Base-by-base conservation (phyloP, 2,888 invertebrate species). In the Pristionchus arcanus region DNA sequence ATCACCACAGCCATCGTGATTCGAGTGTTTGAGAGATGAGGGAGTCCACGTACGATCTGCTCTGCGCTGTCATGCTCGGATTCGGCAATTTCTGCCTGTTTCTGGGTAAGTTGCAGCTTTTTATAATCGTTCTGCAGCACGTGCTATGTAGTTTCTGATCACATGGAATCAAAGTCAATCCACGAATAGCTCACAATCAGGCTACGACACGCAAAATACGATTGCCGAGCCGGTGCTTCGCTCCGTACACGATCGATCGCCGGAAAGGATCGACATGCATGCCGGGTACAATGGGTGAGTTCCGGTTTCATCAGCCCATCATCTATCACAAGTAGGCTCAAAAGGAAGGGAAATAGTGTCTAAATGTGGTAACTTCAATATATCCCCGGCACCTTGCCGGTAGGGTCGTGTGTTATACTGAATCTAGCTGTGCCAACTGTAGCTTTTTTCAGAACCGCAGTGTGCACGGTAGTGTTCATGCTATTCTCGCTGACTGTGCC, bases 1-100 rank as follows among this genome's bases (percentile, higher is more conserved):
- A n/a, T n/a, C n/a, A n/a, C n/a, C n/a, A n/a, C n/a, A n/a, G n/a
- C n/a, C n/a, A n/a, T n/a, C n/a, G n/a, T n/a, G n/a, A n/a, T n/a
- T n/a, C n/a, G n/a, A n/a, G n/a, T n/a, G n/a, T n/a, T n/a, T n/a
- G n/a, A n/a, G 42, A 42, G 16, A 77, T 77, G 77, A 31, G 37
- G 15, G 84, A 84, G 15, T 84, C 84, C 31, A 16, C 19, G 28
- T 84, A 84, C 85, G 92, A 92, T 55, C 66, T 92, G 0, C 49
- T 91, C 4, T 91, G 92, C 31, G 90, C 91, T 1, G 88, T 91
- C 13, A 90, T 92, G 87, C 89, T 92, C 16, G 92, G 92, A 31
- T 71, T 42, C 42, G 42, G 42, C 42, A 42, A 42, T 42, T 42
- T 42, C 42, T 42, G 42, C 42, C 42, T 42, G 42, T 42, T 42